Base-by-base conservation (phyloP, 2,113 vertebrate species). In the Misgurnus anguillicaudatus region DNA sequence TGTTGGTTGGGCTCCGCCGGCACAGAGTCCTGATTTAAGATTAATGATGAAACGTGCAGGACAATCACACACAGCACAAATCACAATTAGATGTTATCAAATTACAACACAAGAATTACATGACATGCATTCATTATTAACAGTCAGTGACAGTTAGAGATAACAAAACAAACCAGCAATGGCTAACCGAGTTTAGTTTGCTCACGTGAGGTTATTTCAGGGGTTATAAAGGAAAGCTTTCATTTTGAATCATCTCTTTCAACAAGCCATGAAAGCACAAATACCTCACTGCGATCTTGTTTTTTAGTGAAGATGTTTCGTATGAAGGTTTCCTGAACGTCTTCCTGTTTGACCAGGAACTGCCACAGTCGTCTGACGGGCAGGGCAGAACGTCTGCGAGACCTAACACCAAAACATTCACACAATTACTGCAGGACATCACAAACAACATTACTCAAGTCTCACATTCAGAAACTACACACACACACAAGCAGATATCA, bases 261-360 rank as follows among this genome's bases (percentile, higher is more conserved):
- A 3, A 31, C 1, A 31, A 31, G 24, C 24, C 24, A 47, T 31
- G 21, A 21, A 71, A 75, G 66, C n/a, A 36, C 51, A 24, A 17
- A 47, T 87, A 98, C 98, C 96, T 98, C 94, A 72, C 88, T 94
- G 6, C 91, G 88, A 85, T 93, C 93, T 17, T 89, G 91, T 87
- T 95, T 98, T 87, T 97, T 98, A 13, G 93, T 93, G 84, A 99
- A 99, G 89, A 99, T 98, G 89, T 98, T 96, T 87, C 94, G 91
- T 74, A 99, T 99, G 87, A 99, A 99, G 0, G 96, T 99, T 86
- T 99, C 98, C 85, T 99, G 97, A 70, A 98, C 89, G 85, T 94
- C 92, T 38, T 98, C 98, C 88, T 97, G 97, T 84, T 98, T 99
- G 51, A 99, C 94, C 82, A 99, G 91, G 78, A 94, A 97, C 71